Conservation (phyloP, 2,797 vertebrate genomes). For the Astyanax mexicanus region DNA sequence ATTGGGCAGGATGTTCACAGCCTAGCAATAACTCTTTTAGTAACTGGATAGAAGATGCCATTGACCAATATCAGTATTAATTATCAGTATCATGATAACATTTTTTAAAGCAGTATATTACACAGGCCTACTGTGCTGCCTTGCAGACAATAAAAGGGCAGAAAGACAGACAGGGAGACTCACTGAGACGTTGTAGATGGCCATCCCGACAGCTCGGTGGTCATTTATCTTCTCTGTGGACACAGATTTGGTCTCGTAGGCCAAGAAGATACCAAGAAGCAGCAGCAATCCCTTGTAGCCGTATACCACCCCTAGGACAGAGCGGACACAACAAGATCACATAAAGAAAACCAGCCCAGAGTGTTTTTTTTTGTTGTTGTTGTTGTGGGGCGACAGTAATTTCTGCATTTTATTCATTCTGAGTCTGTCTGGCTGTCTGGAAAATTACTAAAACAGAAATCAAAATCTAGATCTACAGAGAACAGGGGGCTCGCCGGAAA, state of each 20-base stretch:
- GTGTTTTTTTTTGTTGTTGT: not conserved
- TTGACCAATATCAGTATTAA: not conserved
- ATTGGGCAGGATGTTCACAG: too few species aligned
- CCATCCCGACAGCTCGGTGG: slow-evolving; percentile 95
- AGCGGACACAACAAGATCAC: slow-evolving; percentile 25
- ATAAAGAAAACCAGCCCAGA: slow-evolving; percentile 1
- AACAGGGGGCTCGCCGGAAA: not conserved
- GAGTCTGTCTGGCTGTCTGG: not conserved
- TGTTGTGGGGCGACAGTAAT: not conserved
- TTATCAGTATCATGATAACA: not conserved
- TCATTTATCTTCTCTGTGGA: slow-evolving; percentile 98
- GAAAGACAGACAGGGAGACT: slow-evolving; percentile 60
- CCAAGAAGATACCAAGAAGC: slow-evolving; percentile 92
- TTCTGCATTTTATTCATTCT: not conserved
- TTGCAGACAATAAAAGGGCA: not conserved
- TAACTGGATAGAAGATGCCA: too few species aligned
- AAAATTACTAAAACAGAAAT: slow-evolving; percentile 9
- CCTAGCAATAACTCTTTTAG: too few species aligned
- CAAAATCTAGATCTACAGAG: not conserved
- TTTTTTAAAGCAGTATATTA: not conserved
- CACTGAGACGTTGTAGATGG: slow-evolving; percentile 96
- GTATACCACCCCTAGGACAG: slow-evolving; percentile 86
- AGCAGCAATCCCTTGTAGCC: slow-evolving; percentile 93
- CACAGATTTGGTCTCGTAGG: slow-evolving; percentile 95
- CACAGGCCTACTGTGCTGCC: not conserved